A percentile compares a stretch with the other conserved stretches of the same genome.
Conservation (phyloP, 2,888 invertebrate species). For the Ptilodon capucinus region DNA sequence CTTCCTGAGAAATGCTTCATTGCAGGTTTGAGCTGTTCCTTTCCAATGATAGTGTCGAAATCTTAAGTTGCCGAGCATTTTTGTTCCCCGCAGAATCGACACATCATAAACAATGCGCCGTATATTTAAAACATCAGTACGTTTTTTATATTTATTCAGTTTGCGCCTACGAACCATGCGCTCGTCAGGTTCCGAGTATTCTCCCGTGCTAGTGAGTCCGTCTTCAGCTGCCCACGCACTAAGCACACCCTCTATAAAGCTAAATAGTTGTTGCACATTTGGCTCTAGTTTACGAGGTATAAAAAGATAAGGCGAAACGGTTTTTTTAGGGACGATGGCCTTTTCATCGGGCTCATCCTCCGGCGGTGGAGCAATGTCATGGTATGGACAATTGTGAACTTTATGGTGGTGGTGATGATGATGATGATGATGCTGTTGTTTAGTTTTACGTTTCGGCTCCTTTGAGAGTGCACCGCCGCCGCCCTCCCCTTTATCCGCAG, state of each 20-base stretch:
- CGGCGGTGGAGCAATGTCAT: slow-evolving; percentile 63
- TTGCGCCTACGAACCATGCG: slow-evolving; percentile 84
- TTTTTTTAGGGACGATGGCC: slow-evolving; percentile 65
- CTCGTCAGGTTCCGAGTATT: slow-evolving; percentile 88
- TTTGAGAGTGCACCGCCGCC: slow-evolving; percentile 47
- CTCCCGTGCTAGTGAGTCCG: slow-evolving; percentile 87
- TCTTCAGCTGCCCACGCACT: slow-evolving; percentile 91
- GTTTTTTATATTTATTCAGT: slow-evolving; percentile 84
- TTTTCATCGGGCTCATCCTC: slow-evolving; percentile 67
- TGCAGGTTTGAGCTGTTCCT: slow-evolving; percentile 93
- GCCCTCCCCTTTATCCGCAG: slow-evolving; percentile 65
- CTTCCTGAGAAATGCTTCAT: slow-evolving; percentile 94
- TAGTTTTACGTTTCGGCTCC: slow-evolving; percentile 61
- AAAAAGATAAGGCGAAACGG: slow-evolving; percentile 77
- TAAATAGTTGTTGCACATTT: slow-evolving; percentile 91
- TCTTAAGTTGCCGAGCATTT: slow-evolving; percentile 86
- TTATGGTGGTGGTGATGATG: slow-evolving; percentile 75
- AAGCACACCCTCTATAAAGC: slow-evolving; percentile 90
- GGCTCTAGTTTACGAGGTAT: slow-evolving; percentile 85
- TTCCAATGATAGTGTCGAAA: slow-evolving; percentile 93
- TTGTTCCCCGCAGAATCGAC: slow-evolving; percentile 85
- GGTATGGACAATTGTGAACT: slow-evolving; percentile 72
- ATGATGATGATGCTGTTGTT: slow-evolving; percentile 69
- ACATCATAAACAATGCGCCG: slow-evolving; percentile 87
- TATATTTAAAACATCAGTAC: slow-evolving; percentile 86